Evolutionary conservation across 1,140 invertebrate genomes (phyloP).

Genomic region (Scaptodrosophila lebanonensis): DNA sequence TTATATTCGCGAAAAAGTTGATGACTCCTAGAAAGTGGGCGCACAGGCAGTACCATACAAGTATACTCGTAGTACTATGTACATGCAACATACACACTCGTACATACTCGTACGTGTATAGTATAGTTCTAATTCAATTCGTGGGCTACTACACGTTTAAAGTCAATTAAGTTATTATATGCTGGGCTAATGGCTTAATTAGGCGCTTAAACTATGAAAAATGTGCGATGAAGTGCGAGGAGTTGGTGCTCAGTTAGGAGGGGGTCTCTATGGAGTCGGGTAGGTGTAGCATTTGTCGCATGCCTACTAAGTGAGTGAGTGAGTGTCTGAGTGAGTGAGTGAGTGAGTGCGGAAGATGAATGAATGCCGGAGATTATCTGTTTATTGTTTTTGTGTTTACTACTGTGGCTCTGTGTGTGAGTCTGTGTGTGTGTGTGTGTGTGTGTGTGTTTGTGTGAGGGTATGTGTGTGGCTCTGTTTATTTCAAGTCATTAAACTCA

Average conservation of each 20-base stretch:
- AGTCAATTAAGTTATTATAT: no score
- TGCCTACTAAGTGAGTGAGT: not conserved
- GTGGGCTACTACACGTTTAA: no score
- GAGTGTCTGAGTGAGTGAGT: not conserved
- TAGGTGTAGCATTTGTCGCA: no score
- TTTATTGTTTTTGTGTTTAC: no score
- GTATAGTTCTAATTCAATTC: no score
- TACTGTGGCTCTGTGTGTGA: not conserved
- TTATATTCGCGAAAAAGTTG: slow-evolving; percentile 31
- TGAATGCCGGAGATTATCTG: no score
- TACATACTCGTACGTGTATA: no score
- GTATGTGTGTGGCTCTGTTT: slow-evolving; percentile 37
- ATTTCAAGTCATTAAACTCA: slow-evolving; percentile 61
- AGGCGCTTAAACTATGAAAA: not conserved
- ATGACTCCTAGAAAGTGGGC: not conserved
- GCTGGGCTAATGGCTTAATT: slow-evolving; percentile 1
- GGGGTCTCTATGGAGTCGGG: no score
- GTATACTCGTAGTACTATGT: not conserved
- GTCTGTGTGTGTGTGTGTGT: not conserved
- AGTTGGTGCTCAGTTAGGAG: no score
- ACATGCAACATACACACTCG: no score
- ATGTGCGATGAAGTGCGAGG: no score
- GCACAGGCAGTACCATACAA: no score
- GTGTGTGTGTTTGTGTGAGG: slow-evolving; percentile 8
- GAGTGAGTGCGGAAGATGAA: not conserved